These are phyloP conservation scores for Elanus axillaris DNA, from an alignment of 2,113 vertebrate species.

Conservation along the genomic window DNA sequence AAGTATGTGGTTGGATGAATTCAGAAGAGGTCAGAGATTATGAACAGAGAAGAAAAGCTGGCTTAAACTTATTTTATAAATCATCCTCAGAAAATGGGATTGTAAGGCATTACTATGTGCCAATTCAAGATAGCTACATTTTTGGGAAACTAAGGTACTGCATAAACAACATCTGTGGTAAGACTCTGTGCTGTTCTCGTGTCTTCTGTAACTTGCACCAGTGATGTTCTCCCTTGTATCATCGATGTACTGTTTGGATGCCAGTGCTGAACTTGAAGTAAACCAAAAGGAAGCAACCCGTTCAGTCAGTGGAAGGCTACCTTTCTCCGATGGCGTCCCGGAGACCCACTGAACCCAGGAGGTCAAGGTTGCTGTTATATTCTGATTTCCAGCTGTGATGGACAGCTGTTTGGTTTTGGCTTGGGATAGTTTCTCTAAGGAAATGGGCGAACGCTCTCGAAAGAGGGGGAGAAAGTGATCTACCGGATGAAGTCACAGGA, in stretches of 20 bases:
- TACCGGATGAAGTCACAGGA: neutral
- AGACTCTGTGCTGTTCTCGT: neutral
- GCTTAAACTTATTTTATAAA: neutral
- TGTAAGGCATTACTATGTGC: neutral
- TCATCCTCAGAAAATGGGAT: neutral
- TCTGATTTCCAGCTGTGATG: neutral
- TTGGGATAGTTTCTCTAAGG: neutral
- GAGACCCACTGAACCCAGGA: neutral
- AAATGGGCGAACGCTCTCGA: neutral
- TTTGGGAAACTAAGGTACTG: neutral
- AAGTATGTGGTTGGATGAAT: neutral
- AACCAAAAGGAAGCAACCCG: neutral
- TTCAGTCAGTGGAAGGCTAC: neutral
- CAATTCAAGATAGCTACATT: rapidly evolving
- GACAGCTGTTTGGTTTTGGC: neutral
- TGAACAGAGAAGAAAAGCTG: neutral
- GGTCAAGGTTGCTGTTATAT: neutral
- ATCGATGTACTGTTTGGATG: neutral
- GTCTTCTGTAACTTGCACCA: neutral
- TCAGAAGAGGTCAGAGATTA: neutral
- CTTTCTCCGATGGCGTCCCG: neutral
- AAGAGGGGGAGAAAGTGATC: neutral
- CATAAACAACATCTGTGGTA: neutral
- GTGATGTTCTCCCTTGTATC: neutral
- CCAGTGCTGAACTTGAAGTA: neutral